phyloP scores from a whole-genome alignment of 1,140 invertebrate genomes.

The Chrysoperla carnea region DNA sequence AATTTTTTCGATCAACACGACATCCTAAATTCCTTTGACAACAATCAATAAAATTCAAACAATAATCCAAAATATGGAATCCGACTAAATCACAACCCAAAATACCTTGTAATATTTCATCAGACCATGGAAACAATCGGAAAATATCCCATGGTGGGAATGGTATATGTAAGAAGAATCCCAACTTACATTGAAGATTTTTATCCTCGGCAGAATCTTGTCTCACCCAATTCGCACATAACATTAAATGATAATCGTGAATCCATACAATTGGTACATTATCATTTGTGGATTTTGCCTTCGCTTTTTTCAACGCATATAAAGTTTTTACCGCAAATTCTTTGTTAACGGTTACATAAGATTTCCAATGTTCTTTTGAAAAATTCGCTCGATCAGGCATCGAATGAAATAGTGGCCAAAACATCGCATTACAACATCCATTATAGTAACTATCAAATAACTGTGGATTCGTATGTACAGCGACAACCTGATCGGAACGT shows the following conservation, averaged over 20 bases:
- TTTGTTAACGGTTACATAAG: constrained; percentile 65
- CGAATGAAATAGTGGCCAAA: constrained; percentile 83
- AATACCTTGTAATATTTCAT: constrained; percentile 82
- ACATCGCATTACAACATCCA: constrained; percentile 79
- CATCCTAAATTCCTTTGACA: constrained; percentile 74
- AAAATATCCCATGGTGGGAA: constrained; percentile 88
- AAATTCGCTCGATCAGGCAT: constrained; percentile 58
- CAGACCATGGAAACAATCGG: constrained; percentile 74
- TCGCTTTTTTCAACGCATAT: constrained; percentile 44
- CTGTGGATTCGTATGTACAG: constrained; percentile 53
- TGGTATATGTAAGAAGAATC: constrained; percentile 84
- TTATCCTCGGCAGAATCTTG: constrained; percentile 28
- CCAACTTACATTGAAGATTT: constrained; percentile 57
- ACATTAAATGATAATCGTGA: constrained; percentile 83
- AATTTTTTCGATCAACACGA: constrained; percentile 69
- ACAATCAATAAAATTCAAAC: constrained; percentile 81
- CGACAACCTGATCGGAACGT: constrained; percentile 61
- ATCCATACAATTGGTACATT: constrained; percentile 68
- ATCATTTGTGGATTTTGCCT: constrained; percentile 34
- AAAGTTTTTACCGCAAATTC: constrained; percentile 67
- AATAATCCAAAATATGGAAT: constrained; percentile 84
- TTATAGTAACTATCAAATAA: constrained; percentile 78
- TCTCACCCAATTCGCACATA: constrained; percentile 75
- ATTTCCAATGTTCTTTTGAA: constrained; percentile 53
- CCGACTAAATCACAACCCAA: constrained; percentile 79